Conservation (phyloP, 2,888 invertebrate species). For the Microctonus brassicae region DNA sequence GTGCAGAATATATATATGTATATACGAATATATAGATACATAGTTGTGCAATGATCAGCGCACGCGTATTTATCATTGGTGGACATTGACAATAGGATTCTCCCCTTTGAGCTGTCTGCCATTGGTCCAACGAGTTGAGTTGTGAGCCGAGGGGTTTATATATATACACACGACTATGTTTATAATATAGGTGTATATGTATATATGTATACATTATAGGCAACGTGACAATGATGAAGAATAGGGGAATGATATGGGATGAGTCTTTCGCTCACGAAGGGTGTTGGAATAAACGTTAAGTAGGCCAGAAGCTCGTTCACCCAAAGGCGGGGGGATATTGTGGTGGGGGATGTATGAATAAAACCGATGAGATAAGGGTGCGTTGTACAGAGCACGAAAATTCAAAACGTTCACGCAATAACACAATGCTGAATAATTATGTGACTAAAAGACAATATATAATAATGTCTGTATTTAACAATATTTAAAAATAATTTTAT, state of each 20-base stretch:
- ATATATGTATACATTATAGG: neutral
- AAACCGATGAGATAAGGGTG: neutral
- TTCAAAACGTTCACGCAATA: slow-evolving; percentile 2
- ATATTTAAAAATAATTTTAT: too few species aligned
- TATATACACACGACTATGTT: too few species aligned
- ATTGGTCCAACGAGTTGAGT: slow-evolving; percentile 58
- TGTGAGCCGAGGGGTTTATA: slow-evolving; percentile 18
- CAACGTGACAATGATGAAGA: slow-evolving; percentile 55
- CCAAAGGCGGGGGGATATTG: neutral
- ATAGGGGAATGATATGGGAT: slow-evolving; percentile 66
- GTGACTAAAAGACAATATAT: too few species aligned
- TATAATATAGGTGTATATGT: slow-evolving; percentile 10
- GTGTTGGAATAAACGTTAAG: slow-evolving; percentile 67
- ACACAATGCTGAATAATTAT: too few species aligned
- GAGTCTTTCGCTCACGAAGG: slow-evolving; percentile 57
- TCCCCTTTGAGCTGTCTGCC: slow-evolving; percentile 55
- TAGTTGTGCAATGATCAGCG: slow-evolving; percentile 41
- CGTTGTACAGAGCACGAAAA: neutral
- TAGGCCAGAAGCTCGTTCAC: slow-evolving; percentile 57
- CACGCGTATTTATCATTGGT: slow-evolving; percentile 59
- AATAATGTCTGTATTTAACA: too few species aligned
- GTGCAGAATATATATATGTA: neutral
- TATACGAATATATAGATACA: slow-evolving; percentile 21
- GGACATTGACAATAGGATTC: slow-evolving; percentile 64
- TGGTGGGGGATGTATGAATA: slow-evolving; percentile 10